These are phyloP conservation scores for Cavia aperea DNA, from an alignment of 2,113 vertebrate species.

Conservation along the genomic window DNA sequence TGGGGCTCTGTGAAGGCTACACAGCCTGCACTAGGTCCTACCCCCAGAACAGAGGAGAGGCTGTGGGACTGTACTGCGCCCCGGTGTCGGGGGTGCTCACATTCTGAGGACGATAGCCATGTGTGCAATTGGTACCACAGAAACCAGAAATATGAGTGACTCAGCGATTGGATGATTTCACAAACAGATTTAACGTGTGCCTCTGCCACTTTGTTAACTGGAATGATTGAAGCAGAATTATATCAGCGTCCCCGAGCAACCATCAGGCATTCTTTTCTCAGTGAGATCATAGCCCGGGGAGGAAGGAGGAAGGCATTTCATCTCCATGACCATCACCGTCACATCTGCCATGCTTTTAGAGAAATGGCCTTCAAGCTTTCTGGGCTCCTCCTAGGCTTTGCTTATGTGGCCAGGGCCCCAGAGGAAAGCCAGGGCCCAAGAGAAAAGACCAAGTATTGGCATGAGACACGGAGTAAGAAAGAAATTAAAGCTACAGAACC, in stretches of 20 bases:
- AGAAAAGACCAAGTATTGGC: background rate
- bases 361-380: accelerated
- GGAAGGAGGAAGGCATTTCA: accelerated
- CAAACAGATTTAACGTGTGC: background rate
- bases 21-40: accelerated
- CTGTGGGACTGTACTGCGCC: too few relatives aligned
- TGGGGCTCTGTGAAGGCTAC: background rate
- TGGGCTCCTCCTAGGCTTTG: background rate
- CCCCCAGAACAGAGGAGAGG: accelerated
- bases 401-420: background rate
- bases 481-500: constrained; percentile 1
- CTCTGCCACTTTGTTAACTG: background rate
- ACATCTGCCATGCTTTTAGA: background rate
- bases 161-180: background rate
- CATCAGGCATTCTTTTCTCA: background rate
- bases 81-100: accelerated
- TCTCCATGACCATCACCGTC: background rate
- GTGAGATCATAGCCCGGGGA: accelerated
- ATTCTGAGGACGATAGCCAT: accelerated
- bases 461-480: background rate
- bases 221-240: background rate
- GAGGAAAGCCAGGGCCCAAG: background rate
- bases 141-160: background rate
- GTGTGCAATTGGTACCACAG: accelerated
- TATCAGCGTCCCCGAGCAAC: accelerated